Percentiles rank a stretch among this genome's conserved stretches.
Evolutionary conservation across 2,888 invertebrate genomes (phyloP).

Genomic region (Nomada ruficornis): DNA sequence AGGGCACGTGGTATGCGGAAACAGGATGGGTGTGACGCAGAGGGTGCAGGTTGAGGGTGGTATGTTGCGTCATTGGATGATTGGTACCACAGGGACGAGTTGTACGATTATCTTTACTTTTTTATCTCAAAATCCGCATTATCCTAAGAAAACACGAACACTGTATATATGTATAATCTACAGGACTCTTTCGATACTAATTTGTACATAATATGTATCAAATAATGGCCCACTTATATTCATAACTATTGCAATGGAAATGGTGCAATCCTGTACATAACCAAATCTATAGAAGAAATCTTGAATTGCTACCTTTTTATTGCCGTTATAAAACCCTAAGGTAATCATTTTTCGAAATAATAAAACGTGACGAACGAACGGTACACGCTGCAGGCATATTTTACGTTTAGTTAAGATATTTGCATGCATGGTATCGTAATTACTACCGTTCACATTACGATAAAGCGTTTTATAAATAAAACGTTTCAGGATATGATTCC

Average conservation of each 20-base stretch:
- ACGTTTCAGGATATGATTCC: background rate
- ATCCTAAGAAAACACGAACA: background rate
- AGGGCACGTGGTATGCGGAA: slow-evolving; percentile 68
- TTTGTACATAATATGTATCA: background rate
- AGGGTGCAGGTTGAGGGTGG: slow-evolving; percentile 68
- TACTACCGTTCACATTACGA: background rate
- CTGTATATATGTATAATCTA: background rate
- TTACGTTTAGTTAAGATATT: background rate
- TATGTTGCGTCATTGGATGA: slow-evolving; percentile 69
- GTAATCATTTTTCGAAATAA: background rate
- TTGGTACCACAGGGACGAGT: slow-evolving; percentile 57
- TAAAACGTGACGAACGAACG: background rate
- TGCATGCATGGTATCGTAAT: background rate
- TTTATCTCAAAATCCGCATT: slow-evolving; percentile 18
- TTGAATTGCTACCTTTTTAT: background rate
- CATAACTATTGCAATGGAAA: background rate
- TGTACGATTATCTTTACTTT: slow-evolving; percentile 9
- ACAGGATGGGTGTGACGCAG: slow-evolving; percentile 69
- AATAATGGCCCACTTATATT: background rate
- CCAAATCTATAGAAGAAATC: background rate
- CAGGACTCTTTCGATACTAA: background rate
- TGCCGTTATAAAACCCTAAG: background rate
- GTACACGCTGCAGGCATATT: background rate
- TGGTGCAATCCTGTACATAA: background rate
- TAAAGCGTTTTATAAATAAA: background rate